Evolutionary conservation across 2,113 vertebrate genomes (phyloP), one percentile per base, ranked within the genome.

Genomic region (Vulpes lagopus): DNA sequence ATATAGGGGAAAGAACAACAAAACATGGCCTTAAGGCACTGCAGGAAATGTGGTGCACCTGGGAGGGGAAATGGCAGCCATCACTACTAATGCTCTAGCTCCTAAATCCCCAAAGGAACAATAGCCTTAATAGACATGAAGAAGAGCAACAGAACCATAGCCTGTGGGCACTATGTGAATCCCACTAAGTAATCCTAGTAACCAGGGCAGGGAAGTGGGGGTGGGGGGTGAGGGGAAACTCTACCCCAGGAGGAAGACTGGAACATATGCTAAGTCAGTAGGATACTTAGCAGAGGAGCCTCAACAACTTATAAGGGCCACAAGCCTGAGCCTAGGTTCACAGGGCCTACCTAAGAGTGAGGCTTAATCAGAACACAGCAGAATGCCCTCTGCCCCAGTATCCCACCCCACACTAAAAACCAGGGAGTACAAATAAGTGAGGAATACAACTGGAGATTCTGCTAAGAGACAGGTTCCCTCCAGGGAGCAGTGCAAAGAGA

Each of bases 281-380:
- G 4, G 81, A 25, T 16, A 11, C 0, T 8, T 0, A 10, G 19
- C 4, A 8, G 7, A 14, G 19, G 15, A 43, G 32, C 11, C 10
- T 23, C 30, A 32, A 16, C 3, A 22, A 22, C 43, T 69, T 85
- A 8, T 4, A 2, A 59, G 35, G 55, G 19, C 15, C 86, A 90
- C 32, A 43, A 0, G 20, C 12, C 43, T 3, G 16, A 69, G 79
- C 67, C 16, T 10, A 53, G 51, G 8, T 9, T 17, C 71, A 5
- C 14, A 51, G 79, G 11, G 25, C 30, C 57, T 60, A n/a, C 83
- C 67, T 59, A 12, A 53, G 53, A 4, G 16, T 8, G 16, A n/a
- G 60, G 71, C 71, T 80, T 62, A 32, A 30, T 60, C 35, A 22
- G 71, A 49, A n/a, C 15, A 43, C 7, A 55, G 43, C n/a, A 80